Evolutionary conservation across 2,113 vertebrate genomes (phyloP), one percentile per base, ranked within the genome.

Genomic region (Rhizomys pruinosus): DNA sequence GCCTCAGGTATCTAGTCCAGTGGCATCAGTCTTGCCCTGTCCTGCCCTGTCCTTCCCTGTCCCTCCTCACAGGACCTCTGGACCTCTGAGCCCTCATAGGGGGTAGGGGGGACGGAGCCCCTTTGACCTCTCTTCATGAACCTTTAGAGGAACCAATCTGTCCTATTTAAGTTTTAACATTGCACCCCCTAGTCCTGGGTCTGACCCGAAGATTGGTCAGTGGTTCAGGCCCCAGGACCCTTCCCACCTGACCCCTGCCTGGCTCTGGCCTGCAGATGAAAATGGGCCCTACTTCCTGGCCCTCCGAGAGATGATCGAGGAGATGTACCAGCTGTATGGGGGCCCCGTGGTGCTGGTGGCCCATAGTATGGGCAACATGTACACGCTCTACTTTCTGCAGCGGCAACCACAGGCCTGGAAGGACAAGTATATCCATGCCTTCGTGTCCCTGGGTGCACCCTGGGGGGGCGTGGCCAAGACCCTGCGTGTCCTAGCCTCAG

Each of bases 311-410:
- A 99, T 99, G 99, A 99, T 99, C 27, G 99, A 99, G 97, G 97
- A 98, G 7, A 99, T 99, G 99, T 98, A 98, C 5, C 97, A 99
- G 92, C 98, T 98, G 52, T 98, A 99, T 2, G 98, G 98, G 0
- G 97, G 98, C 78, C 99, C 99, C 0, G 99, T 99, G 93, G 99
- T 99, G 63, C 98, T 99, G 71, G 98, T 99, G 11, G 99, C 99
- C 82, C 99, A 99, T 98, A 99, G 99, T 57, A 99, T 99, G 99
- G 99, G 99, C 32, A 99, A 99, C 94, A 98, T 99, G 98, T 99
- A 99, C 98, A 99, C 98, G 0, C 98, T 99, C 68, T 99, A 99
- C 98, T 99, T 99, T 98, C 99, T 99, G 91, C 99, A 99, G 97
- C 99, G 96, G 52, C 99, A 99, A 97, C 97, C 98, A 0, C 99